These are phyloP conservation scores for Anas bernieri DNA, from an alignment of 2,797 vertebrate species.

Conservation along the genomic window DNA sequence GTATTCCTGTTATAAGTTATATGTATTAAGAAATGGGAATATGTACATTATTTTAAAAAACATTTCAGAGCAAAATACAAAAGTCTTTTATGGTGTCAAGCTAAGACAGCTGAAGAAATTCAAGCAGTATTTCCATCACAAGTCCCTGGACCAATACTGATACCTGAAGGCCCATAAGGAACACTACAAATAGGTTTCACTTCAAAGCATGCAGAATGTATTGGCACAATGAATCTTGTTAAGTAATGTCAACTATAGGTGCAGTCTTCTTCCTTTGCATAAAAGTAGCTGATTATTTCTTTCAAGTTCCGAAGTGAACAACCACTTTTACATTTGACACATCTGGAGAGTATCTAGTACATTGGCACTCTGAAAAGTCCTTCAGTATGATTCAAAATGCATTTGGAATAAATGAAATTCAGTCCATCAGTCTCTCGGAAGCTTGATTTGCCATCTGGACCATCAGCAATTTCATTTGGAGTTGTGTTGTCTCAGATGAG, in stretches of 20 bases:
- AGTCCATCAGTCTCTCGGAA: neutral
- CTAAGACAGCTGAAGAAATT: neutral
- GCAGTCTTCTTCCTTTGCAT: neutral
- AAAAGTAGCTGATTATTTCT: neutral
- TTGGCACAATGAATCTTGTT: neutral
- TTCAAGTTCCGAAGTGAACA: neutral
- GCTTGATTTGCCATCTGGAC: conserved; percentile 10
- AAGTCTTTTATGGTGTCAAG: neutral
- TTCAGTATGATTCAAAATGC: neutral
- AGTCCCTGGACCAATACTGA: neutral
- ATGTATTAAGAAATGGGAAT: neutral
- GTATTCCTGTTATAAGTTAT: neutral
- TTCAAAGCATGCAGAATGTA: neutral
- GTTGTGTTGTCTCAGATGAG: neutral
- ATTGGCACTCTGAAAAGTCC: neutral
- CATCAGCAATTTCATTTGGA: neutral
- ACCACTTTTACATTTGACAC: neutral
- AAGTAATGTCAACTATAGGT: neutral
- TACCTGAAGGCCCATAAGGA: neutral
- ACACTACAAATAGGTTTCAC: neutral
- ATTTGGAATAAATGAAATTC: neutral
- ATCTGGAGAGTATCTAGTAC: neutral
- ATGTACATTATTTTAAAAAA: neutral
- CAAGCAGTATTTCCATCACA: neutral
- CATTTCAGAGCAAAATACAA: neutral